Conservation (phyloP, 1,140 invertebrate species). For the Pachyrhynchus sulphureomaculatus region DNA sequence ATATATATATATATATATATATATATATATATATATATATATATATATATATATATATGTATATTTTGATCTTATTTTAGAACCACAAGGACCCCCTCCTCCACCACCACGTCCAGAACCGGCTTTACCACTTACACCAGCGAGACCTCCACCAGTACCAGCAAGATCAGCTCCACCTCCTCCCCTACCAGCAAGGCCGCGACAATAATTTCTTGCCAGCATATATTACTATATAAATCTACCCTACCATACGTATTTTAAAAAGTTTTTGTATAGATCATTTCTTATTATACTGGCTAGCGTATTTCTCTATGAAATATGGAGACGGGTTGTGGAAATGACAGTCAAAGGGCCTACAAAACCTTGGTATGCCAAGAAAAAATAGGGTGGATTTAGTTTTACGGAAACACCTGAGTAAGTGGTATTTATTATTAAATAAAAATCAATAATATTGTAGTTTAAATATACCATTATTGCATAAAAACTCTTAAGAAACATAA, state of each 20-base stretch:
- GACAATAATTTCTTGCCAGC: slow-evolving; percentile 21
- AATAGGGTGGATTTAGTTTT: background rate
- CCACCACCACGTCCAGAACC: slow-evolving; percentile 63
- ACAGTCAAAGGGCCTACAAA: slow-evolving; percentile 6
- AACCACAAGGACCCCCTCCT: slow-evolving; percentile 65
- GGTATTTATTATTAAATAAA: too few relatives aligned
- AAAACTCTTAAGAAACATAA: too few relatives aligned
- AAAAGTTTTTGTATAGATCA: slow-evolving; percentile 11
- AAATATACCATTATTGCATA: too few relatives aligned
- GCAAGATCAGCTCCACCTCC: slow-evolving; percentile 65
- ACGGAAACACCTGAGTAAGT: too few relatives aligned
- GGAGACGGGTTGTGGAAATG: slow-evolving; percentile 8
- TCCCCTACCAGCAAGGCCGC: slow-evolving; percentile 68
- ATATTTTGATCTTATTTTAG: too few relatives aligned
- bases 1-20: too few relatives aligned
- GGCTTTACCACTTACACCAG: slow-evolving; percentile 57
- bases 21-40: too few relatives aligned
- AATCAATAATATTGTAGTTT: too few relatives aligned
- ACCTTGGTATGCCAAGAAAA: slow-evolving; percentile 4
- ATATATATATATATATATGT: too few relatives aligned
- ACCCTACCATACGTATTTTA: slow-evolving; percentile 11
- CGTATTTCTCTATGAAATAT: slow-evolving; percentile 14
- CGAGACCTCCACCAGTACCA: slow-evolving; percentile 62
- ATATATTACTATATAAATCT: background rate
- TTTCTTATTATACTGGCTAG: slow-evolving; percentile 9